These are phyloP conservation scores for Latrodectus geometricus DNA, from an alignment of 1,140 invertebrate genomes.

Conservation along the genomic window DNA sequence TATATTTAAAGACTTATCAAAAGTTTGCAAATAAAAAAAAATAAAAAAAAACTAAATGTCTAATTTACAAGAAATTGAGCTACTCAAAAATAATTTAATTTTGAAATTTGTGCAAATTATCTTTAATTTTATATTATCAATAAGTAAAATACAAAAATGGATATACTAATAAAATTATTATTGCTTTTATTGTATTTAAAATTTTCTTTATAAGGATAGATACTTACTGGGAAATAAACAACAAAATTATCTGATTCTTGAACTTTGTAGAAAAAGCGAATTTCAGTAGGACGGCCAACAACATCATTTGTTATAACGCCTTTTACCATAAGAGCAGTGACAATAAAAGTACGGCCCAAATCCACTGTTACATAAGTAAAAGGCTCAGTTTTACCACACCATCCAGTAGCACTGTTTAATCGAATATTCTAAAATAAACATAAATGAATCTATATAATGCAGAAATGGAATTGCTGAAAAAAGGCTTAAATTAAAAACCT, in stretches of 20 bases:
- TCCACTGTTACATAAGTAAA: conserved; percentile 96
- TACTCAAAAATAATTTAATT: too few species aligned
- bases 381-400: conserved; percentile 88
- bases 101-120: too few species aligned
- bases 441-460: conserved; percentile 2
- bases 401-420: conserved; percentile 93
- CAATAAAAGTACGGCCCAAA: conserved; percentile 87
- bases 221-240: conserved; percentile 84
- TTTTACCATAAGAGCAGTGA: conserved; percentile 84
- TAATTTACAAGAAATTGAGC: too few species aligned
- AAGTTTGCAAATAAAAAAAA: too few species aligned
- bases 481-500: neutral
- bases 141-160: too few species aligned
- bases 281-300: conserved; percentile 92
- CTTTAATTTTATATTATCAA: too few species aligned
- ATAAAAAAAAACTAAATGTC: too few species aligned
- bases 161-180: too few species aligned
- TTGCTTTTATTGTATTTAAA: too few species aligned
- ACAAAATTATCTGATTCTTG: conserved; percentile 93
- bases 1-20: too few species aligned
- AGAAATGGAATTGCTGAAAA: neutral
- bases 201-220: neutral
- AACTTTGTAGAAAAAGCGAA: conserved; percentile 96
- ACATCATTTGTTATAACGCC: conserved; percentile 95
- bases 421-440: conserved; percentile 81